These are phyloP conservation scores for Pterobdella sp. DNA, from an alignment of 2,888 invertebrate species.

Conservation along the genomic window DNA sequence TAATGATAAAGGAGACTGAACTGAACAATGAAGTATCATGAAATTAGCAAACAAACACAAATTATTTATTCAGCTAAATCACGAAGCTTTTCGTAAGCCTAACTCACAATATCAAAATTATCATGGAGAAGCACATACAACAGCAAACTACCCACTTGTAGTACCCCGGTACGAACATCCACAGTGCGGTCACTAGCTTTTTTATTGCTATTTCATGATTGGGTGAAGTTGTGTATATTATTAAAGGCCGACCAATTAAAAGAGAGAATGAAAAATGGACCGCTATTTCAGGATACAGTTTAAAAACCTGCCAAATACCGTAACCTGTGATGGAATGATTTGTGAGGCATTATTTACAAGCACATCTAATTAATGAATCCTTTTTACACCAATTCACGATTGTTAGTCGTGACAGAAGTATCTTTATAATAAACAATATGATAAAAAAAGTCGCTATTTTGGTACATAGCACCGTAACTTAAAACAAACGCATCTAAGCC, in stretches of 20 bases:
- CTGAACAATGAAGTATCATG: too few relatives aligned
- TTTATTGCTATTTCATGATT: slow-evolving; percentile 41
- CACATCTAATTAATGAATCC: too few relatives aligned
- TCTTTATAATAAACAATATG: background rate
- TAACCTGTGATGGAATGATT: slow-evolving; percentile 38
- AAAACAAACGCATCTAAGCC: too few relatives aligned
- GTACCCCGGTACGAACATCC: slow-evolving; percentile 45
- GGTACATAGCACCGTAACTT: too few relatives aligned
- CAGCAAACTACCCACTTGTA: slow-evolving; percentile 33
- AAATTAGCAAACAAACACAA: too few relatives aligned
- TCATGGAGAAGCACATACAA: background rate
- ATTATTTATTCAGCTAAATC: too few relatives aligned
- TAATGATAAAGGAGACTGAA: too few relatives aligned
- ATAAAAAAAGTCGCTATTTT: background rate
- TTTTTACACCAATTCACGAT: too few relatives aligned
- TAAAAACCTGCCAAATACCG: slow-evolving; percentile 41
- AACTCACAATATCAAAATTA: background rate
- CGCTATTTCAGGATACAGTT: slow-evolving; percentile 39
- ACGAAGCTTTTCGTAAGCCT: background rate
- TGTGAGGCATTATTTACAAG: too few relatives aligned
- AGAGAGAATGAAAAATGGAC: slow-evolving; percentile 44
- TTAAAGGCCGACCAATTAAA: slow-evolving; percentile 45
- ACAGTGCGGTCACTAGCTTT: slow-evolving; percentile 42
- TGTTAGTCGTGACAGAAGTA: too few relatives aligned
- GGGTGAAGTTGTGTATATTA: slow-evolving; percentile 41